phyloP scores from a whole-genome alignment of 2,113 vertebrate genomes.

The Notechis scutatus region DNA sequence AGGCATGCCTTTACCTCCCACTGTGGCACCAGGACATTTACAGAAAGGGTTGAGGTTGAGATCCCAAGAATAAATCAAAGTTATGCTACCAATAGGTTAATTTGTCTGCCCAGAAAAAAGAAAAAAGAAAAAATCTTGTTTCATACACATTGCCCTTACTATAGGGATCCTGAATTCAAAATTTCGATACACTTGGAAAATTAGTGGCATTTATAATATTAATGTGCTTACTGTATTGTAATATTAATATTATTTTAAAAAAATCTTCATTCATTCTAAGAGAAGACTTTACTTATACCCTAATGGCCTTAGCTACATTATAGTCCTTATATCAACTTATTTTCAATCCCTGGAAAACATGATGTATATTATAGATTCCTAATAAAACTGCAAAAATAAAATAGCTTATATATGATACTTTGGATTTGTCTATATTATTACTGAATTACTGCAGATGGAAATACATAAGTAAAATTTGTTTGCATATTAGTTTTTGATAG shows the following conservation, averaged over 20 bases:
- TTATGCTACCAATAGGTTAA: not conserved
- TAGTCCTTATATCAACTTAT: not conserved
- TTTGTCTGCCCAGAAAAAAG: no score
- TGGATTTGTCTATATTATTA: not conserved
- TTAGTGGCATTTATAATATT: not conserved
- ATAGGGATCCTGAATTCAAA: not conserved
- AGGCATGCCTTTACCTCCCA: not conserved
- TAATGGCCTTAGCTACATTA: not conserved
- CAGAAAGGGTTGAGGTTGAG: not conserved
- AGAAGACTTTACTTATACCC: not conserved
- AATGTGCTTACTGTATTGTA: not conserved
- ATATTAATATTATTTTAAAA: not conserved
- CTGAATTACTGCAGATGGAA: not conserved
- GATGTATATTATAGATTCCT: not conserved
- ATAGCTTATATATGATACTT: not conserved
- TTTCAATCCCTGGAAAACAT: not conserved
- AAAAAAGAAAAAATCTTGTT: not conserved
- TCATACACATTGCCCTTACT: not conserved
- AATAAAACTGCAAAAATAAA: not conserved
- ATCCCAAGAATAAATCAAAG: not conserved
- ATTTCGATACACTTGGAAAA: not conserved
- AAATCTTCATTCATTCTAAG: not conserved
- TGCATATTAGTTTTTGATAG: not conserved
- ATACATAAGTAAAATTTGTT: not conserved
- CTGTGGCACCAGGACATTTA: not conserved